phyloP scores from a whole-genome alignment of 2,797 vertebrate genomes.

The Platyrinchus mystaceus region DNA sequence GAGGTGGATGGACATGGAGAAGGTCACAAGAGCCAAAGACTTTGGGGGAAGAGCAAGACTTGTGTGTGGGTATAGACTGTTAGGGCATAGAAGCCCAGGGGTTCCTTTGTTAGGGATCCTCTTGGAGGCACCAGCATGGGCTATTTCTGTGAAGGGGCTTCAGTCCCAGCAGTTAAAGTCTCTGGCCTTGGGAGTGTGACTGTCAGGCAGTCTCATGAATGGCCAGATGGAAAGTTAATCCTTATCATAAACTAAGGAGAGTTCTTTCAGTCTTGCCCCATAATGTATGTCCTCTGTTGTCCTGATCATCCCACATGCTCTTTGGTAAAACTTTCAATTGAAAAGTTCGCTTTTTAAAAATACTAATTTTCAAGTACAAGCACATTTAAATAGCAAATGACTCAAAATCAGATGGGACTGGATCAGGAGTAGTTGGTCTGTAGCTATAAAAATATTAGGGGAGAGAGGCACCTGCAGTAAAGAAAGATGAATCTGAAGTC shows the following conservation, averaged over 20 bases:
- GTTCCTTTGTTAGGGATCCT: not conserved
- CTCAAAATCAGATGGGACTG: not conserved
- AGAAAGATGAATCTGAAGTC: not conserved
- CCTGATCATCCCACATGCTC: rapidly evolving
- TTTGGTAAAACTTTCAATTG: not conserved
- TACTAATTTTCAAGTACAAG: not conserved
- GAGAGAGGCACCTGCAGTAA: not conserved
- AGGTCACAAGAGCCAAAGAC: not conserved
- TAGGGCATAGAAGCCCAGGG: not conserved
- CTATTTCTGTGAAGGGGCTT: not conserved
- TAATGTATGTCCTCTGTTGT: not conserved
- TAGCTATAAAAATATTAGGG: not conserved
- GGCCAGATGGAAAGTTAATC: not conserved
- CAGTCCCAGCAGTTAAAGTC: not conserved
- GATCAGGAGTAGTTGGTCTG: not conserved
- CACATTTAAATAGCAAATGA: not conserved
- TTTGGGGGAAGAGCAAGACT: not conserved
- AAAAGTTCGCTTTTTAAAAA: not conserved
- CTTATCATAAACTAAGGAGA: not conserved
- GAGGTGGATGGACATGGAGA: not conserved
- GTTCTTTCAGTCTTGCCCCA: not conserved
- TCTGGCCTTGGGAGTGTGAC: not conserved
- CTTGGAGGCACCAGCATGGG: not conserved
- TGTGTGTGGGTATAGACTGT: not conserved
- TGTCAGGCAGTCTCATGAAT: not conserved